Percentiles rank a stretch among this genome's conserved stretches.
These are phyloP conservation scores for Lycophotia porphyrea DNA, from an alignment of 2,888 invertebrate species.

Conservation along the genomic window DNA sequence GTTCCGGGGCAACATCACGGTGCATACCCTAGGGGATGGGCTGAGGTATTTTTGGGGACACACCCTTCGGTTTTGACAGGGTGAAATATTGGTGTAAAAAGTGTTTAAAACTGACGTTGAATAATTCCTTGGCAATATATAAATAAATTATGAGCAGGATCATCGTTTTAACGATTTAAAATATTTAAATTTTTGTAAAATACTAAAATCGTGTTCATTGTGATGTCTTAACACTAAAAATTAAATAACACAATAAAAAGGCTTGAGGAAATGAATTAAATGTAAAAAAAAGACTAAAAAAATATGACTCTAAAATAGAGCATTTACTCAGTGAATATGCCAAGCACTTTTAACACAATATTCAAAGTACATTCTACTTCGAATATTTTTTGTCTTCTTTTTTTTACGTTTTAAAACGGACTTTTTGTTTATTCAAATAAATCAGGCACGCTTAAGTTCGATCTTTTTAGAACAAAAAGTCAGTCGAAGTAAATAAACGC, in stretches of 20 bases:
- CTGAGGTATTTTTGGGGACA: constrained; percentile 25
- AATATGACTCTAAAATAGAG: constrained; percentile 28
- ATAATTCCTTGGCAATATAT: neutral
- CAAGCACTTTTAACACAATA: neutral
- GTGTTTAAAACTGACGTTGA: neutral
- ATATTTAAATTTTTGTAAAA: neutral
- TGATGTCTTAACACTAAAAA: constrained; percentile 7
- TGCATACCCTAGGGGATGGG: constrained; percentile 24
- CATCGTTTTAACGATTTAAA: neutral
- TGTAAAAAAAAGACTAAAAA: no score
- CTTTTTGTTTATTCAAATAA: neutral
- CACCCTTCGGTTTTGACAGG: constrained; percentile 43
- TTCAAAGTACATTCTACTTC: no score
- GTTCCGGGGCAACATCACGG: constrained; percentile 52
- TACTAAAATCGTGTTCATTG: neutral
- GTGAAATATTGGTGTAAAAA: neutral
- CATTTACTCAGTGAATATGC: constrained; percentile 5
- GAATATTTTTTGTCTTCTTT: neutral
- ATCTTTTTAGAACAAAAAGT: neutral
- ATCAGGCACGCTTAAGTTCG: neutral
- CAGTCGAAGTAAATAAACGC: neutral
- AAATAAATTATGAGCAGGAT: neutral
- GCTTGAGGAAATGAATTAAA: neutral
- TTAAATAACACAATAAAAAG: constrained; percentile 24
- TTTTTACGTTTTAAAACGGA: neutral